Base-by-base conservation (phyloP, 2,113 vertebrate genomes). In the Hylia prasina region DNA sequence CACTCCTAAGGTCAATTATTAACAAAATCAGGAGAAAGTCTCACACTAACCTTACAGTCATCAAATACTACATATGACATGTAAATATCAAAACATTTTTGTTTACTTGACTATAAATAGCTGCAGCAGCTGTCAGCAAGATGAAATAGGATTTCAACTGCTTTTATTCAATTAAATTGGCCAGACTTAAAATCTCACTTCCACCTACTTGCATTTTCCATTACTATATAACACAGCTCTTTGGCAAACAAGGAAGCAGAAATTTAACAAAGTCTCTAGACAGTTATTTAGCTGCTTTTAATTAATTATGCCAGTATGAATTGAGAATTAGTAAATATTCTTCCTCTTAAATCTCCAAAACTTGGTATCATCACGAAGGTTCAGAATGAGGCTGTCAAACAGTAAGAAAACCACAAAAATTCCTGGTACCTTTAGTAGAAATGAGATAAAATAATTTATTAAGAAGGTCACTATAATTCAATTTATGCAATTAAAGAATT, bases 251-350 rank as follows among this genome's bases (percentile, higher is more conserved):
- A 79, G 75, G 85, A 87, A 91, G 53, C 15, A 82, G 70, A 91
- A 85, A 85, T 50, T 44, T 91, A 93, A 93, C 90, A 61, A 93
- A 79, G 44, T 80, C 85, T 93, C 90, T 53, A 85, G 90, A 79
- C 57, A 82, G 86, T 90, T 93, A 85, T 95, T 91, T 90, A 91
- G 35, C 58, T 65, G 57, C 37, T 85, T 95, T 94, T 93, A 97
- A 95, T 96, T 93, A 96, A 96, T 93, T 96, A 96, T 82, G 31
- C 24, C 40, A 64, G 7, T 47, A 48, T 35, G 65, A 79, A 86
- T 54, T 86, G 75, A 51, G 82, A 92, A 92, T 92, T 81, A 88
- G 54, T 65, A 80, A 81, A 89, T 40, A 44, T 83, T 90, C 79
- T 81, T 89, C 50, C 47, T 88, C 63, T 82, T 88, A 92, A 90